Percentiles rank a stretch among this genome's conserved stretches.
phyloP scores from a whole-genome alignment of 1,140 invertebrate species.

The Saccostrea cuccullata region DNA sequence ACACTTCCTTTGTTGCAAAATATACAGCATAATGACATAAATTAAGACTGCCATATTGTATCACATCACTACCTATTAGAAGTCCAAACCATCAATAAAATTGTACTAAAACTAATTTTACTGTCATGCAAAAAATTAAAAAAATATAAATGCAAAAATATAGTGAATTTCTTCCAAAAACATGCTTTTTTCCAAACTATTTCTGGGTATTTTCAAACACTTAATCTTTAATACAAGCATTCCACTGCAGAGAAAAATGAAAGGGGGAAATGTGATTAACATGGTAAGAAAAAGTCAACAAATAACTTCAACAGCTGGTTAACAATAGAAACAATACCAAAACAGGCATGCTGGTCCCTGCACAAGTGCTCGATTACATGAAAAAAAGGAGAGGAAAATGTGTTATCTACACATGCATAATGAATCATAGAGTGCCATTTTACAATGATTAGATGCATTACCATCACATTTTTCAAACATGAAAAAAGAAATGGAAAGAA shows the following conservation, averaged over 20 bases:
- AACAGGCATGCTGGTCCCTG: conserved; percentile 21
- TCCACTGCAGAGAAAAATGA: conserved; percentile 16
- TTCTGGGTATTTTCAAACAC: neutral
- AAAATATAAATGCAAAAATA: neutral
- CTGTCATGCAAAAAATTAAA: conserved; percentile 5
- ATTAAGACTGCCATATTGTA: too few relatives aligned
- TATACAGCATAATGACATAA: too few relatives aligned
- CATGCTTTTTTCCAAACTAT: neutral
- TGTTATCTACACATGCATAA: neutral
- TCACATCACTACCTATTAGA: too few relatives aligned
- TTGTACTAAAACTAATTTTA: neutral
- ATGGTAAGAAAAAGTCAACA: conserved; percentile 24
- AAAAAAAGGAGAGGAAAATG: neutral
- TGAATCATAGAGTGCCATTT: neutral
- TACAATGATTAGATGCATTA: neutral
- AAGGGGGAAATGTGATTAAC: conserved; percentile 1
- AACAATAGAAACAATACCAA: conserved; percentile 25
- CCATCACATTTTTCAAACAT: too few relatives aligned
- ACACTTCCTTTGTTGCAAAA: too few relatives aligned
- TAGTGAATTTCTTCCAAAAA: neutral
- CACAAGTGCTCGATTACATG: neutral
- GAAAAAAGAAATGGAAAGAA: too few relatives aligned
- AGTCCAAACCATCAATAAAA: too few relatives aligned
- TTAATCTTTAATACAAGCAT: neutral
- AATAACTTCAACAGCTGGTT: conserved; percentile 15